Base-by-base conservation (phyloP, 2,797 vertebrate genomes). In the Hephaestus fuliginosus region DNA sequence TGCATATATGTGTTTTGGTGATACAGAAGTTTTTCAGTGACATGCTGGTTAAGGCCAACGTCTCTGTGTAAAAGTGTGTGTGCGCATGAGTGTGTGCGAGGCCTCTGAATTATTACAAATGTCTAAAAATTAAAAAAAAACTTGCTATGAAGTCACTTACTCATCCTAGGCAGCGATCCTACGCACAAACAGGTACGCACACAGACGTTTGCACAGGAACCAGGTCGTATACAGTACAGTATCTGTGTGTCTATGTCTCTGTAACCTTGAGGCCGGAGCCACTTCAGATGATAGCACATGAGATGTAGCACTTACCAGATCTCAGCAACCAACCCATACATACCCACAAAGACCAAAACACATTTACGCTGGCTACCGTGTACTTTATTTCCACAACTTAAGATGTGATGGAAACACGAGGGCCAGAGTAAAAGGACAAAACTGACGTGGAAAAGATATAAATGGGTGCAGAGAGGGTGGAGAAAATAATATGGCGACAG, bases 271-370 rank as follows among this genome's bases (percentile, higher is more conserved):
- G 84, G 81, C 62, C 15, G 77, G 61, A 83, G 80, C 81, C 70
- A 73, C 79, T 90, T 84, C 36, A 81, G 63, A 85, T 88, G 87
- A 89, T 74, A 86, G 80, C 62, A 82, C 76, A 88, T 83, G 83
- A 70, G 72, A 90, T 87, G 75, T 80, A 30, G 75, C 88, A 95
- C 93, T 95, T 95, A 95, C 93, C 94, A 70, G 79, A 68, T 80
- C 64, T 90, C 93, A 83, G 92, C 89, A 86, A 78, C 88, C 85
- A 89, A 89, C 67, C 82, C 83, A 60, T 55, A 84, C 49, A 88
- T 75, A 89, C 76, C 83, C 84, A 84, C 84, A 89, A 56, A 84
- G 86, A 93, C 89, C 82, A 55, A 83, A 57, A 80, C 49, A 86
- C 70, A 74, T 71, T 72, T 71, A 88, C 2, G 39, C 74, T 74